phyloP scores from a whole-genome alignment of 1,140 invertebrate species.

The Chironomus tepperi region DNA sequence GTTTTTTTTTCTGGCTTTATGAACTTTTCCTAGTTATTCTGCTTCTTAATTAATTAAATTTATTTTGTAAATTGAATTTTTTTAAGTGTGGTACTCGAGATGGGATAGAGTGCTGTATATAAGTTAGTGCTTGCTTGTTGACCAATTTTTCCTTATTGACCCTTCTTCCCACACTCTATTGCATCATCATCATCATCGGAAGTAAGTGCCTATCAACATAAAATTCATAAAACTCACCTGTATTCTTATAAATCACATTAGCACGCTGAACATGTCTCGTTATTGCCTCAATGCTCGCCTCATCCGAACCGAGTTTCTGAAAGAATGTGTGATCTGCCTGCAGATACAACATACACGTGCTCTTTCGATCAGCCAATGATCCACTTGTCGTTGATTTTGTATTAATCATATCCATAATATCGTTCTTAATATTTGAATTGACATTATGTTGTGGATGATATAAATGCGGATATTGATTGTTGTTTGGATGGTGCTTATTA shows the following conservation, averaged over 20 bases:
- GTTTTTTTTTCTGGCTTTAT: no score
- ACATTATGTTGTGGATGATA: not conserved
- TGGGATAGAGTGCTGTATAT: no score
- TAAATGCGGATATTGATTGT: constrained; percentile 4
- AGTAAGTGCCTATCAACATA: no score
- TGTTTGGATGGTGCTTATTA: not conserved
- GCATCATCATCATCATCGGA: no score
- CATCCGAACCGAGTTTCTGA: constrained; percentile 82
- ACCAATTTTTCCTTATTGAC: no score
- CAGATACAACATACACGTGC: constrained; percentile 83
- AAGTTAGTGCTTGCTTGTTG: no score
- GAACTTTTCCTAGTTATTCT: no score
- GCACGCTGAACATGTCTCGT: constrained; percentile 88
- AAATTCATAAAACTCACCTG: constrained; percentile 49
- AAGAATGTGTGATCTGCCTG: constrained; percentile 94
- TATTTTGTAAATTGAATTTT: no score
- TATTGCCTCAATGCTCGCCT: constrained; percentile 91
- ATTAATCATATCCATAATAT: constrained; percentile 43
- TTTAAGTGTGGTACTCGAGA: no score
- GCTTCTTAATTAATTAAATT: no score
- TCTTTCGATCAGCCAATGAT: constrained; percentile 49
- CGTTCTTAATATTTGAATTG: constrained; percentile 39
- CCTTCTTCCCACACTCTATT: no score
- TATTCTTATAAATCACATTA: constrained; percentile 83
- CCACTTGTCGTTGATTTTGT: constrained; percentile 42